Conservation (phyloP, 2,113 vertebrate species). For the Falco punctatus region DNA sequence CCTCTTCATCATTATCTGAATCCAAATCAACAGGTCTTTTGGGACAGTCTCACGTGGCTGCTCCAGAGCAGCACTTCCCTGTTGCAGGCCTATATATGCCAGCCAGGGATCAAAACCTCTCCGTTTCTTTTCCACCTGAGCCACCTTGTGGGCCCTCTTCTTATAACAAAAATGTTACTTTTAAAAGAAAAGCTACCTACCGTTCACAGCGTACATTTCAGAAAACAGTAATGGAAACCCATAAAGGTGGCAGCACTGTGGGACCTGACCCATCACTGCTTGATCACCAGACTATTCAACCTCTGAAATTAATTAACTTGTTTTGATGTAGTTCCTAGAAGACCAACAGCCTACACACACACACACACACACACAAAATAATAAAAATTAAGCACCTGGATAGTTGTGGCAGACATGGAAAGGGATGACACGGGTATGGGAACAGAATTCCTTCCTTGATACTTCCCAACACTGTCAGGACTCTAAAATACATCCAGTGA, state of each 20-base stretch:
- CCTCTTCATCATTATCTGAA: not conserved
- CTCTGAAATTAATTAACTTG: not conserved
- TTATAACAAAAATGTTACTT: not conserved
- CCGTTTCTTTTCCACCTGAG: constrained; percentile 53
- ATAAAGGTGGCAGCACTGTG: not conserved
- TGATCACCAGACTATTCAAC: not conserved
- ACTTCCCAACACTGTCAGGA: not conserved
- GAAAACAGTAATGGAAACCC: not conserved
- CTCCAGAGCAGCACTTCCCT: not conserved
- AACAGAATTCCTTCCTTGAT: not conserved
- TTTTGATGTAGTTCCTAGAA: not conserved
- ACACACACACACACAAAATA: no score
- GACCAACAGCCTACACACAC: not conserved
- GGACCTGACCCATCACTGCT: not conserved
- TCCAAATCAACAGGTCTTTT: not conserved
- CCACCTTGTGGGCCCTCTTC: constrained; percentile 46
- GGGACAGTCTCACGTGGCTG: not conserved
- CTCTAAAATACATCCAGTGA: not conserved
- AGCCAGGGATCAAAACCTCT: not conserved
- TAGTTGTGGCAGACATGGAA: not conserved
- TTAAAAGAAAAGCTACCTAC: not conserved
- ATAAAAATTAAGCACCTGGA: not conserved
- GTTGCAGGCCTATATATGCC: not conserved
- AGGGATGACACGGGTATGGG: not conserved
- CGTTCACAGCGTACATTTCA: not conserved